Evolutionary conservation across 2,113 vertebrate genomes (phyloP), one percentile per base, ranked within the genome.

Genomic region (Elanoides forficatus): DNA sequence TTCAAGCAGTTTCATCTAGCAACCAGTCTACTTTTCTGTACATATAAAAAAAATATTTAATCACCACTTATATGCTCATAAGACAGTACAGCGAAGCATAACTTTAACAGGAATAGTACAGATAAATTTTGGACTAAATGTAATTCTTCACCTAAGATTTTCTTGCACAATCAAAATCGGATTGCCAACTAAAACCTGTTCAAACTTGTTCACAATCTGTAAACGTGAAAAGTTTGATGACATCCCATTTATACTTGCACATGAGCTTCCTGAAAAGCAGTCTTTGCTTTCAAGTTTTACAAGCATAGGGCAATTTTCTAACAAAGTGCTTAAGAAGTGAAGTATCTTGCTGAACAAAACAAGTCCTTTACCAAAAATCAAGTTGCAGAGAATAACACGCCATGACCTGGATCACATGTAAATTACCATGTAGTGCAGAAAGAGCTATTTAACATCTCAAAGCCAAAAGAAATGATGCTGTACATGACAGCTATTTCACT

Each of bases 261-360:
- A 27, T 2, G 40, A 91, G 63, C 60, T 92, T 85, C 88, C 82
- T 91, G 65, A 81, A 93, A 89, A 93, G 88, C 68, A 45, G 45
- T 2, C 29, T 34, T 25, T 47, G 75, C 60, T 13, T 72, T 27
- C 47, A 9, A 13, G 47, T 32, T 79, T 72, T 52, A 79, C 56
- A 43, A 78, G 89, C 36, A 63, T 21, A 20, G 16, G 74, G 47
- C 68, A 79, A 72, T 47, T 89, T 86, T 92, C 83, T 60, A 75
- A 81, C 25, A 21, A 75, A 63, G 68, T 6, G 7, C 9, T 70
- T 13, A 42, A 48, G 53, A 34, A 86, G 34, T 32, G 13, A 50
- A 63, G 80, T 13, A 56, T 29, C 68, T 78, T 1, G 0, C 60
- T 62, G 75, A 92, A 78, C 21, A 36, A 55, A 74, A 83, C 5